Conservation (phyloP, 2,797 vertebrate species). For the Eleutherodactylus coqui region DNA sequence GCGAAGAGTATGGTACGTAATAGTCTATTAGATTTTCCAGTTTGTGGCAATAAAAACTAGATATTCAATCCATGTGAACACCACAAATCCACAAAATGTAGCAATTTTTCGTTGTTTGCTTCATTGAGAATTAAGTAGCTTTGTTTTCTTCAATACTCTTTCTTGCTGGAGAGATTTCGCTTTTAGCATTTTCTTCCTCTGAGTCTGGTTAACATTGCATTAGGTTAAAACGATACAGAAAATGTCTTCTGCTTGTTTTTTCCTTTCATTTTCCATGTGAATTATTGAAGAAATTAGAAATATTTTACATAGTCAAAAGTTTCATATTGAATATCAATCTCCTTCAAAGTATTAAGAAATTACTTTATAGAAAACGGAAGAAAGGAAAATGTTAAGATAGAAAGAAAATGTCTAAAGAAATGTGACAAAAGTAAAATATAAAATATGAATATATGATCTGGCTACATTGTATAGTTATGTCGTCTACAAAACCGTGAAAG, state of each 20-base stretch:
- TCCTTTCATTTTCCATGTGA: slow-evolving; percentile 19
- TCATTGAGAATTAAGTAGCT: not conserved
- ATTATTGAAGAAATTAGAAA: slow-evolving; percentile 44
- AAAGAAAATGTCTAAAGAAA: slow-evolving; percentile 26
- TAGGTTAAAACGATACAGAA: slow-evolving; percentile 34
- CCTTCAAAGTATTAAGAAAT: slow-evolving; percentile 30
- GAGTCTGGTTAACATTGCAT: slow-evolving; percentile 15
- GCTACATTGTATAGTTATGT: not conserved
- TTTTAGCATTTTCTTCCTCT: not conserved
- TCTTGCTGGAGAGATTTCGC: slow-evolving; percentile 41
- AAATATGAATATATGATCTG: not conserved
- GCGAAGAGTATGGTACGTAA: not conserved
- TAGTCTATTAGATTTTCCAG: slow-evolving; percentile 22
- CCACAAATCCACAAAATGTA: slow-evolving; percentile 1
- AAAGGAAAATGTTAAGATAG: slow-evolving; percentile 22
- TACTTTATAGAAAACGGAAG: slow-evolving; percentile 13
- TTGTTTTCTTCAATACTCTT: slow-evolving; percentile 31
- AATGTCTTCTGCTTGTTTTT: not conserved
- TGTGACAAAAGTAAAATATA: slow-evolving; percentile 6
- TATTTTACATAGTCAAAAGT: slow-evolving; percentile 34
- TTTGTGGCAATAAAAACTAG: slow-evolving; percentile 9
- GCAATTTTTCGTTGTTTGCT: slow-evolving; percentile 5
- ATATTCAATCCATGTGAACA: not conserved
- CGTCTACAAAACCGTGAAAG: slow-evolving; percentile 15
- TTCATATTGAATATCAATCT: slow-evolving; percentile 41